Conservation (phyloP, 1,140 invertebrate species). For the Thaumetopoea pityocampa region DNA sequence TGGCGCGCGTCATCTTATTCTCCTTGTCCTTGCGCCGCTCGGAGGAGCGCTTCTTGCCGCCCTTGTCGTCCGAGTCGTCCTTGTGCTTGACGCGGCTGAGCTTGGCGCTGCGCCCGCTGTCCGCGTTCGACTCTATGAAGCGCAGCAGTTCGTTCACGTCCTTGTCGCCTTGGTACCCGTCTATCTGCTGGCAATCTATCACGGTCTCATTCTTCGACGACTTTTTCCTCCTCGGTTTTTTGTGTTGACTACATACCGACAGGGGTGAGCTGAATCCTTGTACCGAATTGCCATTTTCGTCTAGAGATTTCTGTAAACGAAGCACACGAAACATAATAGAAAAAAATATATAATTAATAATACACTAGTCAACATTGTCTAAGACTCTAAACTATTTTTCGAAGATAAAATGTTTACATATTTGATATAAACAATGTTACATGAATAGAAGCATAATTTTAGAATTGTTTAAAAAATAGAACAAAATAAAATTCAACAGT, state of each 20-base stretch:
- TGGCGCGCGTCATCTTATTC: slow-evolving; percentile 78
- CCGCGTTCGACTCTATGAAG: slow-evolving; percentile 76
- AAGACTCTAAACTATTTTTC: no score
- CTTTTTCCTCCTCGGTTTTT: slow-evolving; percentile 76
- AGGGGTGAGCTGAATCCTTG: slow-evolving; percentile 73
- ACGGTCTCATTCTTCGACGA: slow-evolving; percentile 79
- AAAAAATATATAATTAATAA: background rate
- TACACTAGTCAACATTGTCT: no score
- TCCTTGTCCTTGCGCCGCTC: slow-evolving; percentile 69
- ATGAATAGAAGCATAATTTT: no score
- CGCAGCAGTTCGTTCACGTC: slow-evolving; percentile 76
- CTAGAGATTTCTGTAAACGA: slow-evolving; percentile 79
- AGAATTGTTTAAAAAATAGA: no score
- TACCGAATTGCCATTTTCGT: slow-evolving; percentile 81
- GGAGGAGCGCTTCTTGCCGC: slow-evolving; percentile 60
- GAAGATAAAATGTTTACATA: no score
- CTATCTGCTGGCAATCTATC: slow-evolving; percentile 79
- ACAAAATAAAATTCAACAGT: no score
- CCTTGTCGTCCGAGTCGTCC: slow-evolving; percentile 60
- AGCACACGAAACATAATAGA: no score
- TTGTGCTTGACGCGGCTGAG: slow-evolving; percentile 54
- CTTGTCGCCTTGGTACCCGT: slow-evolving; percentile 80
- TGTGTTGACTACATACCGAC: slow-evolving; percentile 75
- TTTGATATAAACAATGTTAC: no score
- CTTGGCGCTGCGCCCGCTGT: slow-evolving; percentile 49